Evolutionary conservation across 2,888 invertebrate species (phyloP).

Genomic region (Plemyria rubiginata): DNA sequence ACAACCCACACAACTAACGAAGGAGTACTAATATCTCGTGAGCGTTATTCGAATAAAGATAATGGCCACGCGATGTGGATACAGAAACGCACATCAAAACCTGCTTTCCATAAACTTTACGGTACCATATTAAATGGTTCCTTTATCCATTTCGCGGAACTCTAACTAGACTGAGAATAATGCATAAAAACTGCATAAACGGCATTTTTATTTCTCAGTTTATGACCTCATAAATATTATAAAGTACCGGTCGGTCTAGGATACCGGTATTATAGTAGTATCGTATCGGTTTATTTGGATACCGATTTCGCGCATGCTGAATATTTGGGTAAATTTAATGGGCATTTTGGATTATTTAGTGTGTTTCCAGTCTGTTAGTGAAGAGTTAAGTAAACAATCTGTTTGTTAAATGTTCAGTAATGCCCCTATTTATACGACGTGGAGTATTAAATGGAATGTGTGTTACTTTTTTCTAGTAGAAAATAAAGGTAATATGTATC

Average conservation of each 20-base stretch:
- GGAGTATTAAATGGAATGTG: too few relatives aligned
- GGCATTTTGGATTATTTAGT: conserved; percentile 7
- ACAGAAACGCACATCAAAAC: conserved; percentile 23
- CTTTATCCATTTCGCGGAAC: conserved; percentile 27
- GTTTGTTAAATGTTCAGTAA: neutral
- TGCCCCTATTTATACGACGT: too few relatives aligned
- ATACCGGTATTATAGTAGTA: conserved; percentile 33
- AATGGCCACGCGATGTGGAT: conserved; percentile 9
- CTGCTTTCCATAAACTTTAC: conserved; percentile 26
- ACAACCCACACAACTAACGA: neutral
- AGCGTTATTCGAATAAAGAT: neutral
- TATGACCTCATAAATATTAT: conserved; percentile 56
- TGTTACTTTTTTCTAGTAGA: too few relatives aligned
- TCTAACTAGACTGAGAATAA: conserved; percentile 36
- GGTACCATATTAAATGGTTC: conserved; percentile 27
- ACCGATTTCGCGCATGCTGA: conserved; percentile 9
- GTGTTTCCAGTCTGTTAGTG: neutral
- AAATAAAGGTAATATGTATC: too few relatives aligned
- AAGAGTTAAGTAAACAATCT: neutral
- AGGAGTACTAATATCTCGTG: neutral
- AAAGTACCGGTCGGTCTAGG: conserved; percentile 39
- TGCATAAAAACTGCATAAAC: conserved; percentile 60
- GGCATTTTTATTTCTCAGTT: conserved; percentile 53
- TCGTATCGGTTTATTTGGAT: conserved; percentile 26
- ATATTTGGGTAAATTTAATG: conserved; percentile 10